Evolutionary conservation across 2,888 invertebrate genomes (phyloP).

Genomic region (Brachyopa scutellaris): DNA sequence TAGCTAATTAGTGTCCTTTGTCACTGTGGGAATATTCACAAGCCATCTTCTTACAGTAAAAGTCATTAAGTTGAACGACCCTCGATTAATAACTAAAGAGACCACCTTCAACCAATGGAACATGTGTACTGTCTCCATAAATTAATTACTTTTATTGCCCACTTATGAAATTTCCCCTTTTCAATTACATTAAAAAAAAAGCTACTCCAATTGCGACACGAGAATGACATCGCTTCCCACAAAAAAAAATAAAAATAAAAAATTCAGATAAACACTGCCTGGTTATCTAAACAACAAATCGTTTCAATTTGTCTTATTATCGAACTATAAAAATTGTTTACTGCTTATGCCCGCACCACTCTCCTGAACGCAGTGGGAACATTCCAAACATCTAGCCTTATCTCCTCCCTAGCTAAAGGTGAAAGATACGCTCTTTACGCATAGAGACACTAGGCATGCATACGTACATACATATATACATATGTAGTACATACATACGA

Average conservation of each 20-base stretch:
- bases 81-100: neutral
- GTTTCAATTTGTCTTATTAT: constrained; percentile 61
- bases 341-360: constrained; percentile 11
- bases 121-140: constrained; percentile 13
- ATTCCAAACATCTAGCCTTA: constrained; percentile 1
- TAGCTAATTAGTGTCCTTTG: neutral
- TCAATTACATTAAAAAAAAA: constrained; percentile 52
- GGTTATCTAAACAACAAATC: constrained; percentile 63
- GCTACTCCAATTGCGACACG: constrained; percentile 44
- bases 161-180: constrained; percentile 42
- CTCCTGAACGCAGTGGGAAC: neutral
- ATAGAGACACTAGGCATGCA: too few relatives aligned
- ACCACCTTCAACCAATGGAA: neutral
- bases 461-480: neutral
- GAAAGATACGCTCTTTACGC: neutral
- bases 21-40: neutral
- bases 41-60: neutral
- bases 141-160: constrained; percentile 59
- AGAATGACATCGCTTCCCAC: constrained; percentile 25
- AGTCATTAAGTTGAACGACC: constrained; percentile 11
- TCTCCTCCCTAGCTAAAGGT: neutral
- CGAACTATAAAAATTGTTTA: constrained; percentile 61
- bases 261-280: constrained; percentile 24
- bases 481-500: too few relatives aligned
- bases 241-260: neutral